These are phyloP conservation scores for Chalcis sispes DNA, from an alignment of 2,888 invertebrate genomes.

Conservation along the genomic window DNA sequence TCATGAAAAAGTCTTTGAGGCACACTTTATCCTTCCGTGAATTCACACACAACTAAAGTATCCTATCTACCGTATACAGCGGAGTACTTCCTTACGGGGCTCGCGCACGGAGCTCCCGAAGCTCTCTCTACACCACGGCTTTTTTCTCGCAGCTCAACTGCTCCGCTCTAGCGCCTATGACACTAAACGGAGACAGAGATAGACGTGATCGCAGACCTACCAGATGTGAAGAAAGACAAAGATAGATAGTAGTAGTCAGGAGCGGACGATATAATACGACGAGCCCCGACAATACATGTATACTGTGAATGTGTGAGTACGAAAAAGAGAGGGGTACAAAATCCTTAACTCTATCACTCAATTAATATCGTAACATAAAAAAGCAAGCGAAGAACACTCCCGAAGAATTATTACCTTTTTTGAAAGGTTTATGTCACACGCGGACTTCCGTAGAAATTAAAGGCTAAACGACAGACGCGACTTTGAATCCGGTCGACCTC, in stretches of 20 bases:
- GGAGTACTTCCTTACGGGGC: conserved; percentile 50
- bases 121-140: conserved; percentile 29
- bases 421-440: too few relatives aligned
- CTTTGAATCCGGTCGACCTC: conserved; percentile 58
- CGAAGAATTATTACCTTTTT: too few relatives aligned
- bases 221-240: not conserved
- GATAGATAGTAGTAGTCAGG: not conserved
- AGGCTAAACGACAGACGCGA: not conserved
- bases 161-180: conserved; percentile 17
- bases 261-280: conserved; percentile 26
- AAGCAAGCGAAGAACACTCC: too few relatives aligned
- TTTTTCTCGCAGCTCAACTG: conserved; percentile 27
- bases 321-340: not conserved
- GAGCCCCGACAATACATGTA: not conserved
- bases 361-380: too few relatives aligned
- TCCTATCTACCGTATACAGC: not conserved
- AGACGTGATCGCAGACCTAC: not conserved
- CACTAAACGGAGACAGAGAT: conserved; percentile 15
- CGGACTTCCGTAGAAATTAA: not conserved
- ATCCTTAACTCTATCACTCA: too few relatives aligned
- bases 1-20: not conserved
- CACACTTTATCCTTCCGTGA: not conserved
- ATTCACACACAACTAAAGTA: not conserved
- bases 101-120: conserved; percentile 25
- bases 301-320: not conserved